Percentiles rank a stretch among this genome's conserved stretches.
Conservation (phyloP, 2,888 invertebrate species). For the Micoletzkya japonica region DNA sequence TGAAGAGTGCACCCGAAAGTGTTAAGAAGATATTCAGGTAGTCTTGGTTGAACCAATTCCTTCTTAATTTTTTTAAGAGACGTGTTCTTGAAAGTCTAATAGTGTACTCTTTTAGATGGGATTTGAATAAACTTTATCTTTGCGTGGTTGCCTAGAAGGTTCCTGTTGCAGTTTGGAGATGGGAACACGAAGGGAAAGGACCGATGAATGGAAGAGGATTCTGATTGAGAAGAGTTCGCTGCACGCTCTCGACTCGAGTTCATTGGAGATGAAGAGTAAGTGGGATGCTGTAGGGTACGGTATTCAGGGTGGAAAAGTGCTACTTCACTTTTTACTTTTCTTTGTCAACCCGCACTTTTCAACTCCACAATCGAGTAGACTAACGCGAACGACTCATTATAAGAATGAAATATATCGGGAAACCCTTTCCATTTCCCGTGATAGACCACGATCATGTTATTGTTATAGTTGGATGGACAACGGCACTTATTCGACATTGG, state of each 20-base stretch:
- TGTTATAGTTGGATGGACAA: constrained; percentile 59
- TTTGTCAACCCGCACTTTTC: background rate
- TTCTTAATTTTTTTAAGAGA: too few species aligned
- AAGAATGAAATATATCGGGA: too few species aligned
- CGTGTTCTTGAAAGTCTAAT: too few species aligned
- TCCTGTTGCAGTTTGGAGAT: constrained; percentile 48
- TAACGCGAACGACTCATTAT: too few species aligned
- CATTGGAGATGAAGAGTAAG: constrained; percentile 54
- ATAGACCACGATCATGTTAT: background rate
- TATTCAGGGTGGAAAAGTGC: background rate
- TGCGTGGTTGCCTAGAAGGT: background rate
- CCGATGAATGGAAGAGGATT: constrained; percentile 54
- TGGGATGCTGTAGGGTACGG: background rate
- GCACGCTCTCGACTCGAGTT: constrained; percentile 51
- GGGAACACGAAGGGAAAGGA: constrained; percentile 52
- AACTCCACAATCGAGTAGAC: background rate
- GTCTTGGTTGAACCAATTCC: background rate
- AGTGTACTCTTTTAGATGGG: background rate
- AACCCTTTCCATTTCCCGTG: constrained; percentile 14
- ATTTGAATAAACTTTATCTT: background rate
- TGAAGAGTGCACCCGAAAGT: constrained; percentile 52
- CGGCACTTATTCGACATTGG: constrained; percentile 61
- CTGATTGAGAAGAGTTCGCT: constrained; percentile 41
- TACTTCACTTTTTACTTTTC: background rate
- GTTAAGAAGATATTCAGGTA: constrained; percentile 58